phyloP scores from a whole-genome alignment of 2,888 invertebrate species.

The Macrosoma leucophasiata region DNA sequence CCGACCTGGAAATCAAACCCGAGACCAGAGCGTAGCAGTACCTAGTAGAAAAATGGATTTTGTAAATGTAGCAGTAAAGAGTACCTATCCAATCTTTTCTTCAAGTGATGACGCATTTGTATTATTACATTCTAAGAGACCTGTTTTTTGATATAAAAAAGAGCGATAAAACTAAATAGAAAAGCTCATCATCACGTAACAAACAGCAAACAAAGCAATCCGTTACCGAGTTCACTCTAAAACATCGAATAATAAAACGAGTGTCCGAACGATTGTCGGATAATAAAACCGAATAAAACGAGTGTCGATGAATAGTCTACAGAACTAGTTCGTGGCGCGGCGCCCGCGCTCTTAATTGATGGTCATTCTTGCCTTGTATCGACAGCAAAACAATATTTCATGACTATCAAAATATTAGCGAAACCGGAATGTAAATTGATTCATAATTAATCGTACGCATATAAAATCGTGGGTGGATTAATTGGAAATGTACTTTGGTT shows the following conservation, averaged over 20 bases:
- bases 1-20: too few relatives aligned
- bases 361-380: slow-evolving; percentile 40
- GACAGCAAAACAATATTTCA: slow-evolving; percentile 45
- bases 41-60: too few relatives aligned
- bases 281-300: slow-evolving; percentile 25
- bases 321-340: slow-evolving; percentile 50
- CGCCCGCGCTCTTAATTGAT: slow-evolving; percentile 63
- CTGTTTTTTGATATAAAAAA: background rate
- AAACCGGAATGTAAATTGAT: too few relatives aligned
- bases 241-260: slow-evolving; percentile 2
- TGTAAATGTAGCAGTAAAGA: too few relatives aligned
- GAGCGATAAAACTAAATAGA: background rate
- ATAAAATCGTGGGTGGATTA: too few relatives aligned
- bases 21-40: too few relatives aligned
- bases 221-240: background rate
- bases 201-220: background rate
- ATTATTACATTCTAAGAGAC: background rate
- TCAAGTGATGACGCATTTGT: background rate
- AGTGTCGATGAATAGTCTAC: slow-evolving; percentile 41
- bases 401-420: too few relatives aligned
- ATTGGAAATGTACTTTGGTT: too few relatives aligned
- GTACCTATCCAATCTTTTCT: too few relatives aligned
- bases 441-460: too few relatives aligned
- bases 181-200: background rate
- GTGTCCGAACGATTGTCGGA: slow-evolving; percentile 13